Evolutionary conservation across 2,888 invertebrate genomes (phyloP).

Genomic region (Noctua comes): DNA sequence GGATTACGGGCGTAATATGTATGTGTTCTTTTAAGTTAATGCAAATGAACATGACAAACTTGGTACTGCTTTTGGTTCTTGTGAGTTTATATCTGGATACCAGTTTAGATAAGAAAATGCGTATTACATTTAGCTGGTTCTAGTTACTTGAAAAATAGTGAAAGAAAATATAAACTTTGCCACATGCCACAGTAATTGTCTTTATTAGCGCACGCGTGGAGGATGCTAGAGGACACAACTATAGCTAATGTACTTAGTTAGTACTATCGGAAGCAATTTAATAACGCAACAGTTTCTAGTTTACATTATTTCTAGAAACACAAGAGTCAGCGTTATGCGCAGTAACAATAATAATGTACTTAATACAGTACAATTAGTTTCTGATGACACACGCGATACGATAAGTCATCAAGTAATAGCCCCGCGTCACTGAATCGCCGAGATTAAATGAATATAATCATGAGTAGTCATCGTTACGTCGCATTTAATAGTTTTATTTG

Average conservation of each 20-base stretch:
- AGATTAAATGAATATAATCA: conserved; percentile 18
- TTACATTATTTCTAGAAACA: conserved; percentile 14
- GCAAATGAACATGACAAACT: neutral
- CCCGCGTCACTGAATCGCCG: neutral
- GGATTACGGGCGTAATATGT: neutral
- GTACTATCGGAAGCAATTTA: neutral
- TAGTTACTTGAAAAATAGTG: neutral
- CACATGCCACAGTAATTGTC: conserved; percentile 31
- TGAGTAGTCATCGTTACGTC: conserved; percentile 10
- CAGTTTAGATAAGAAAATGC: neutral
- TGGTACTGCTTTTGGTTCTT: too few relatives aligned
- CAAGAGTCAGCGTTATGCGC: conserved; percentile 20
- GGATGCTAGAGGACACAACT: neutral
- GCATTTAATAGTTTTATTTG: conserved; percentile 19
- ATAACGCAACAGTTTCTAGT: neutral
- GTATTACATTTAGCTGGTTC: neutral
- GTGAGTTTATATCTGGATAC: neutral
- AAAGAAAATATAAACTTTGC: conserved; percentile 9
- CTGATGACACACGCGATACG: conserved; percentile 31
- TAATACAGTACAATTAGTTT: conserved; percentile 8
- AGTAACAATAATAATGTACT: conserved; percentile 19
- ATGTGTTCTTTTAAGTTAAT: neutral
- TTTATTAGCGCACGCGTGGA: conserved; percentile 5
- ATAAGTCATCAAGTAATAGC: conserved; percentile 31
- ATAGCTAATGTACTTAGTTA: conserved; percentile 4